Conservation (phyloP, 2,113 vertebrate genomes). For the Murina feae region DNA sequence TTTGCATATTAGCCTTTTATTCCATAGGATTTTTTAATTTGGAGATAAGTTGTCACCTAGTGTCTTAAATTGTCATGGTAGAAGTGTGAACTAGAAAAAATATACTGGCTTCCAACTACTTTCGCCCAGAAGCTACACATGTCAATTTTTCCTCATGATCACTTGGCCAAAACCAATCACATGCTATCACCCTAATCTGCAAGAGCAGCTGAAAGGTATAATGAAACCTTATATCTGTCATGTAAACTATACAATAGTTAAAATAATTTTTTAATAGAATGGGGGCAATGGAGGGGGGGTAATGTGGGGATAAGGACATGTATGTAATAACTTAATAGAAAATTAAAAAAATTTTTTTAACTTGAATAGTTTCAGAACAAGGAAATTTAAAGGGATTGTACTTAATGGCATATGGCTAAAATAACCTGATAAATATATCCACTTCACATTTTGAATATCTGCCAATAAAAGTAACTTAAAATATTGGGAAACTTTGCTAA, state of each 20-base stretch:
- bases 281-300: no score
- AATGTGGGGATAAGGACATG: no score
- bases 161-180: not conserved
- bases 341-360: no score
- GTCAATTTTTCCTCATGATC: not conserved
- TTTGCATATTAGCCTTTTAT: no score
- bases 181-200: not conserved
- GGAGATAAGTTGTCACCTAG: not conserved
- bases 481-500: not conserved
- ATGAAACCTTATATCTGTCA: not conserved
- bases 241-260: not conserved
- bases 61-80: not conserved
- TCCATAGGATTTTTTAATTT: not conserved
- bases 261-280: no score
- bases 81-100: not conserved
- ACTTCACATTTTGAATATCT: not conserved
- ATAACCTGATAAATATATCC: not conserved
- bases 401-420: not conserved
- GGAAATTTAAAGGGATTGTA: not conserved
- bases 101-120: not conserved
- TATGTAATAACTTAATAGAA: no score
- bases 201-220: not conserved
- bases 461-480: not conserved
- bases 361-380: not conserved
- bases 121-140: not conserved